These are phyloP conservation scores for Altica lythri DNA, from an alignment of 2,888 invertebrate genomes.

Conservation along the genomic window DNA sequence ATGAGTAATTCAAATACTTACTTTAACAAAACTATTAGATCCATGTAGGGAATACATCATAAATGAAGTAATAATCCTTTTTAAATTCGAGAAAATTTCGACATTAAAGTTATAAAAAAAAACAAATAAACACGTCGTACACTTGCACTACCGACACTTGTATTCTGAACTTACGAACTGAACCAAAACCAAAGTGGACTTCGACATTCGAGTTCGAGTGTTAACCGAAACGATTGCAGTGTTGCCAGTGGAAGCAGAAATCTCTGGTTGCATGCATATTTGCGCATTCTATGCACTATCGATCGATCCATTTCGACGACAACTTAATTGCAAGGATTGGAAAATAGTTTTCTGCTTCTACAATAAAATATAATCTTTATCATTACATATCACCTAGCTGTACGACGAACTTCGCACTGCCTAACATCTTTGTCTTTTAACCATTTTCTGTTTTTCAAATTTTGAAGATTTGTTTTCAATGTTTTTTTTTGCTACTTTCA, in stretches of 20 bases:
- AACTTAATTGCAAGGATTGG: no score
- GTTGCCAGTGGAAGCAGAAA: conserved; percentile 12
- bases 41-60: conserved; percentile 46
- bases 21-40: conserved; percentile 44
- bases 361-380: no score
- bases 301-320: no score
- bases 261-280: conserved; percentile 4
- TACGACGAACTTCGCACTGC: no score
- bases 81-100: conserved; percentile 34
- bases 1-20: conserved; percentile 22
- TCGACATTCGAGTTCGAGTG: conserved; percentile 18
- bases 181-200: conserved; percentile 30
- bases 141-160: conserved; percentile 12
- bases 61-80: conserved; percentile 30
- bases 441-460: no score
- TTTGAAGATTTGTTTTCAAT: no score
- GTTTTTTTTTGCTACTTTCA: no score
- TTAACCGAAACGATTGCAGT: conserved; percentile 9
- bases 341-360: no score
- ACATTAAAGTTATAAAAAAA: conserved; percentile 28
- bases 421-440: no score
- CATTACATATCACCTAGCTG: no score
- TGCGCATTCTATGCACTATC: conserved; percentile 8
- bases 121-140: conserved; percentile 12
- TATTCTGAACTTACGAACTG: conserved; percentile 4